phyloP scores from a whole-genome alignment of 2,888 invertebrate species.

The Rhagonycha lutea region DNA sequence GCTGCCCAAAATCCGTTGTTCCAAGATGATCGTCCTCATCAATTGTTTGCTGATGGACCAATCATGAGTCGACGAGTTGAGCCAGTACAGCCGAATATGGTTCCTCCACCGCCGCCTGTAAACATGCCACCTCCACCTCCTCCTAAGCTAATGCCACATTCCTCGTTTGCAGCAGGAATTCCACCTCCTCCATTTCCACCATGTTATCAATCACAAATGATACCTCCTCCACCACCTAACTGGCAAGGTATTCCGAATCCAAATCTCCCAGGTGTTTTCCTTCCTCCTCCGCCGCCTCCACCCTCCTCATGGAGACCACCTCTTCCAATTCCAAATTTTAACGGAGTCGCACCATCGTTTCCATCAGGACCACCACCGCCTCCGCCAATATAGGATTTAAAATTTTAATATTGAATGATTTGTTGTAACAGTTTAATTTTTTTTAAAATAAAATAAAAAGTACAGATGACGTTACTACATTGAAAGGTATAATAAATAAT shows the following conservation, averaged over 20 bases:
- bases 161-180: conserved; percentile 63
- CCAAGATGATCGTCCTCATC: conserved; percentile 91
- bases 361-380: conserved; percentile 75
- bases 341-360: conserved; percentile 61
- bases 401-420: background rate
- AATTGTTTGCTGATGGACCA: conserved; percentile 95
- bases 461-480: no score
- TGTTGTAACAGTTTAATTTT: no score
- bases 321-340: conserved; percentile 62
- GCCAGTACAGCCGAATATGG: conserved; percentile 65
- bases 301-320: conserved; percentile 56
- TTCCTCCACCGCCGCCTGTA: conserved; percentile 75
- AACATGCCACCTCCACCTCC: conserved; percentile 76
- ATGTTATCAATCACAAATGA: no score
- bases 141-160: conserved; percentile 72
- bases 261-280: conserved; percentile 55
- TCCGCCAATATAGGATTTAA: conserved; percentile 56
- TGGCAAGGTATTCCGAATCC: conserved; percentile 46
- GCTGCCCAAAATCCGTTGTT: conserved; percentile 98
- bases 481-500: no score
- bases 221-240: conserved; percentile 50
- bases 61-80: conserved; percentile 58
- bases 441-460: no score
- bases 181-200: conserved; percentile 71
- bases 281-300: conserved; percentile 61